Percentiles rank a stretch among this genome's conserved stretches.
These are phyloP conservation scores for Diarsia brunnea DNA, from an alignment of 2,888 invertebrate species.

Conservation along the genomic window DNA sequence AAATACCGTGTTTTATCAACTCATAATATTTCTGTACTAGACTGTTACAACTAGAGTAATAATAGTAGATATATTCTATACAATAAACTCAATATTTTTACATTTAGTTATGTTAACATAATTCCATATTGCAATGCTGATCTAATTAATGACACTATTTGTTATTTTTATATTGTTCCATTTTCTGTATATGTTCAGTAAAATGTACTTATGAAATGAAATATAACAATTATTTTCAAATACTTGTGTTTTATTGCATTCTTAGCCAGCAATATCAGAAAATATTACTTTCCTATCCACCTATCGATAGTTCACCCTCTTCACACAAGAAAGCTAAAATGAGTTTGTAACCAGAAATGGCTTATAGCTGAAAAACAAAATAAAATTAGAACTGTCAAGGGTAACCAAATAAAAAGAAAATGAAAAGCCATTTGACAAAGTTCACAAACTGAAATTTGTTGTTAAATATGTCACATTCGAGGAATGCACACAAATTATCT, in stretches of 20 bases:
- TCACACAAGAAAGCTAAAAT: neutral
- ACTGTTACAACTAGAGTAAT: slow-evolving; percentile 65
- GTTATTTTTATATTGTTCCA: slow-evolving; percentile 82
- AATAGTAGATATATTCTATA: slow-evolving; percentile 52
- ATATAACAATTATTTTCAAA: slow-evolving; percentile 86
- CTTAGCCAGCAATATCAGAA: neutral
- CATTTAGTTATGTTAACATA: slow-evolving; percentile 60
- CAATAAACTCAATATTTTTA: slow-evolving; percentile 65
- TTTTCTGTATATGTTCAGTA: slow-evolving; percentile 78
- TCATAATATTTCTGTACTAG: slow-evolving; percentile 52
- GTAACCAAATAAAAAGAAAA: slow-evolving; percentile 79
- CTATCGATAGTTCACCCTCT: neutral
- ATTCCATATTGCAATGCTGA: slow-evolving; percentile 62
- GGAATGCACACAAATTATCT: slow-evolving; percentile 85
- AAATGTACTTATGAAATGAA: slow-evolving; percentile 86
- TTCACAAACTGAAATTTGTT: slow-evolving; percentile 88
- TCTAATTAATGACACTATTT: slow-evolving; percentile 66
- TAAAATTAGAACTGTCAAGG: slow-evolving; percentile 84
- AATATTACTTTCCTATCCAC: neutral
- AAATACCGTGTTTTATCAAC: slow-evolving; percentile 51
- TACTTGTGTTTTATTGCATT: slow-evolving; percentile 69
- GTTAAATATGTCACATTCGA: slow-evolving; percentile 89
- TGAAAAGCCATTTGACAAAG: slow-evolving; percentile 87
- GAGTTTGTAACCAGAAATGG: slow-evolving; percentile 38
- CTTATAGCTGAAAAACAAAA: slow-evolving; percentile 67